A percentile compares a stretch with the other conserved stretches of the same genome.
Evolutionary conservation across 2,113 vertebrate genomes (phyloP).

Genomic region (Aplodontia rufa): DNA sequence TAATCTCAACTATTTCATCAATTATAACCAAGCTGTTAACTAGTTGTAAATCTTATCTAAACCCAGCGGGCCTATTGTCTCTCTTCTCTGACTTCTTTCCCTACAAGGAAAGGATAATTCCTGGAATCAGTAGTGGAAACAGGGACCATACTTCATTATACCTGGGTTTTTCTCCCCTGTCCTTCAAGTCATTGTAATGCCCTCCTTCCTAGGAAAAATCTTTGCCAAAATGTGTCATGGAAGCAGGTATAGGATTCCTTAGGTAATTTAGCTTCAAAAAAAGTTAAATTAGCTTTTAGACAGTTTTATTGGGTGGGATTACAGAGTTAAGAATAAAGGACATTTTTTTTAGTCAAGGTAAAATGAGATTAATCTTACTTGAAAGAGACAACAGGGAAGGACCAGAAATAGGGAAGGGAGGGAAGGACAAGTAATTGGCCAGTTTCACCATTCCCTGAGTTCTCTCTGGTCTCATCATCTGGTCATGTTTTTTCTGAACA

Average conservation of each 20-base stretch:
- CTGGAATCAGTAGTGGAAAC: background rate
- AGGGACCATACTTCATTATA: background rate
- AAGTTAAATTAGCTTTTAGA: background rate
- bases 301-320: background rate
- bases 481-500: background rate
- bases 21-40: conserved; percentile 2
- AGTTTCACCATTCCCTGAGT: background rate
- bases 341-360: background rate
- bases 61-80: background rate
- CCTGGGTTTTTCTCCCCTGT: background rate
- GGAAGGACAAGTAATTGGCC: background rate
- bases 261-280: background rate
- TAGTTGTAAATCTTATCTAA: background rate
- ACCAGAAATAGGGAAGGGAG: background rate
- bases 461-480: background rate
- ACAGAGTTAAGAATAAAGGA: background rate
- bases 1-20: background rate
- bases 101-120: background rate
- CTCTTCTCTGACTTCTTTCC: conserved; percentile 19
- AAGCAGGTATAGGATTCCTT: background rate
- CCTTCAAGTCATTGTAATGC: background rate
- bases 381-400: background rate
- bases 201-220: background rate
- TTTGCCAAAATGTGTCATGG: background rate
- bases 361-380: background rate